Percentiles rank a stretch among this genome's conserved stretches.
These are phyloP conservation scores for Rhombomys opimus DNA, from an alignment of 2,113 vertebrate species.

Conservation along the genomic window DNA sequence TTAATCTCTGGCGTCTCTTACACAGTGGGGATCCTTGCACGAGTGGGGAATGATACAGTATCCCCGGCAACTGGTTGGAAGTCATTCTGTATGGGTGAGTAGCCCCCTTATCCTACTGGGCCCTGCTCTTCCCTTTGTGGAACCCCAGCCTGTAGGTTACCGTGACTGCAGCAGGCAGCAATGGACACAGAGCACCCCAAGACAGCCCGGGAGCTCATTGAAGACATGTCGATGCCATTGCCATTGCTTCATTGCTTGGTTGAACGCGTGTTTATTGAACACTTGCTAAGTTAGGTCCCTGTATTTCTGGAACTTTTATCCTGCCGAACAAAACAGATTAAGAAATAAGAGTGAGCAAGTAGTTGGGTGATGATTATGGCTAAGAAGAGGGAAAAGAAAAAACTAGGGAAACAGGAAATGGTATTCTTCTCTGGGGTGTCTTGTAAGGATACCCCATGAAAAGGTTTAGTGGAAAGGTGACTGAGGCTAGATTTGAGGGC, in stretches of 20 bases:
- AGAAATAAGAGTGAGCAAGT: background rate
- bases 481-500: background rate
- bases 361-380: background rate
- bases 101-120: background rate
- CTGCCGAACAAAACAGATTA: background rate
- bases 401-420: background rate
- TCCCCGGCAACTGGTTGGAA: background rate
- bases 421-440: background rate
- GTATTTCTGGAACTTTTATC: background rate
- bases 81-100: slow-evolving; percentile 86
- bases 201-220: rapidly evolving
- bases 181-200: background rate
- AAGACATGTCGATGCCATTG: background rate
- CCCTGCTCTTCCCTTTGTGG: background rate
- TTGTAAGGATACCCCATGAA: background rate
- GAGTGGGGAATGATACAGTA: slow-evolving; percentile 69
- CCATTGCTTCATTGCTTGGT: background rate
- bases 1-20: slow-evolving; percentile 85
- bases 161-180: background rate
- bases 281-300: background rate
- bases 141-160: background rate
- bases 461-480: background rate
- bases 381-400: background rate
- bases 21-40: slow-evolving; percentile 81
- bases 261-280: background rate